These are phyloP conservation scores for Mythimna loreyi DNA, from an alignment of 2,888 invertebrate genomes.

Conservation along the genomic window DNA sequence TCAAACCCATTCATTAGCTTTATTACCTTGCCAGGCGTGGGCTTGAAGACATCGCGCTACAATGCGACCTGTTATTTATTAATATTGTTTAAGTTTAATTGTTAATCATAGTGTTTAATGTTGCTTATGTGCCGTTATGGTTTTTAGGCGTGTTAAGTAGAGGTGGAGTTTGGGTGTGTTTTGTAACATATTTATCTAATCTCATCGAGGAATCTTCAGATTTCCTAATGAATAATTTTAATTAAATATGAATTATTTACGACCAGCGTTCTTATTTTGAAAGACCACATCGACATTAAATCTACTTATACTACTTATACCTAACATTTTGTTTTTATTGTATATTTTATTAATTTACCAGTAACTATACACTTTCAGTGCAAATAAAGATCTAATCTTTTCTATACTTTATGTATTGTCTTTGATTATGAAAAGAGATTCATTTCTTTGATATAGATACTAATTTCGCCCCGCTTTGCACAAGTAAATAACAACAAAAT, in stretches of 20 bases:
- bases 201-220: constrained; percentile 3
- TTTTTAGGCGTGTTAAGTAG: constrained; percentile 41
- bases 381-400: no score
- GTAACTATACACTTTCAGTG: no score
- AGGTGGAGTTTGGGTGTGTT: constrained; percentile 29
- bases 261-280: neutral
- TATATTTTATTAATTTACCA: no score
- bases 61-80: constrained; percentile 62
- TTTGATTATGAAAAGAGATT: neutral
- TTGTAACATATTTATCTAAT: constrained; percentile 24
- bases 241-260: constrained; percentile 1
- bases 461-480: neutral
- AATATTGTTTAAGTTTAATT: constrained; percentile 58
- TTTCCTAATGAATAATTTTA: neutral
- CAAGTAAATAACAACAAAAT: neutral
- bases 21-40: constrained; percentile 61
- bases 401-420: no score
- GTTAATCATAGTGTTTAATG: constrained; percentile 59
- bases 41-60: constrained; percentile 56
- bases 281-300: neutral
- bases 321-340: neutral
- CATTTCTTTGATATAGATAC: no score
- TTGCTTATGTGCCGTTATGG: constrained; percentile 49
- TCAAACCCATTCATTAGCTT: constrained; percentile 62
- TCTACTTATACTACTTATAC: neutral